Base-by-base conservation (phyloP, 1,140 invertebrate genomes). In the Drosophila parabipectinata region DNA sequence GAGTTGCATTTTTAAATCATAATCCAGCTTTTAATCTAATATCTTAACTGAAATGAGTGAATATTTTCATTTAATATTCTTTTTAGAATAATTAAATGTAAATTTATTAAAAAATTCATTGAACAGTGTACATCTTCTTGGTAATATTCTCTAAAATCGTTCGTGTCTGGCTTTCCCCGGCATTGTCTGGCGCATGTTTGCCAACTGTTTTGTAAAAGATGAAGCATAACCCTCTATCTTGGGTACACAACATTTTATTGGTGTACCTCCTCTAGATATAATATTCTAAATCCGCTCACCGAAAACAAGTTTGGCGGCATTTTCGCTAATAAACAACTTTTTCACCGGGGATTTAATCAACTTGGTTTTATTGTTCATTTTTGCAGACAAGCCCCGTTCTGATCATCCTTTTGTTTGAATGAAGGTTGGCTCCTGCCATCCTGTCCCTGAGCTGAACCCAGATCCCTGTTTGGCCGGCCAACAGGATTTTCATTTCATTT, bases 291-390 rank as follows among this genome's bases (percentile, higher is more conserved):
- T 68, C 12, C 28, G 28, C 4, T 15, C 26, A 15, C 12, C 34
- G 32, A 37, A 26, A 67, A 45, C 14, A 18, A 47, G 18, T n/a
- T 37, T 34, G 48, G 21, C 21, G 24, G 39, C 12, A 18, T 57
- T 64, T 34, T 64, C 32, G 59, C 54, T 54, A 72, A 72, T 61
- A 74, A 76, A 76, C 32, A 59, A 67, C 52, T 56, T 77, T 76
- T 57, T 76, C 53, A 18, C 41, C 53, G 52, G 67, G 39, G 56
- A 77, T 69, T 81, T 81, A 81, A 82, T 81, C 73, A 81, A 81
- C 68, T 81, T 81, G 68, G 79, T 80, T 71, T 55, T 66, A 67
- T 66, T 79, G 64, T 59, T 48, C 44, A 59, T 48, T 47, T 50
- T 56, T 28, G 24, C 52, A 28, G 51, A 30, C 34, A 50, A 37